These are phyloP conservation scores for Acromyrmex echinatior DNA, from an alignment of 1,140 invertebrate genomes.

Conservation along the genomic window DNA sequence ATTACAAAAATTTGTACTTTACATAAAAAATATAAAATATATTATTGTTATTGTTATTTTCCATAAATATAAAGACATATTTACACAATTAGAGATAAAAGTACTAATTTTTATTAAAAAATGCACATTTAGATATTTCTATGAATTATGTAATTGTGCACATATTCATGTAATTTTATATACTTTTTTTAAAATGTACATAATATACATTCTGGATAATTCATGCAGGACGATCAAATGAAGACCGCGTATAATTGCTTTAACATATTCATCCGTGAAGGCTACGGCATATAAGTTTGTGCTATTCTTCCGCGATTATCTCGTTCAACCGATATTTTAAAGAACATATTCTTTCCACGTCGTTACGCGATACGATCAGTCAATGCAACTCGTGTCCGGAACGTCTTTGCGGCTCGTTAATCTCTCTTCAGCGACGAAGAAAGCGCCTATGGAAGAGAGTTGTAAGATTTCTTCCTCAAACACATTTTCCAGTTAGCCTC, in stretches of 20 bases:
- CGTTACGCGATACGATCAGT: conserved; percentile 50
- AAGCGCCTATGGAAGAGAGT: background rate
- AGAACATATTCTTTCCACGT: conserved; percentile 34
- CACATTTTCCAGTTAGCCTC: background rate
- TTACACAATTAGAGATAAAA: no score
- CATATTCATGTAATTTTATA: no score
- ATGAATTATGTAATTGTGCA: no score
- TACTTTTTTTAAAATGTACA: background rate
- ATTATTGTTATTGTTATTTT: no score
- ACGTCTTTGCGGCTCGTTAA: conserved; percentile 46
- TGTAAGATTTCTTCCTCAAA: conserved; percentile 31
- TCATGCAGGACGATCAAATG: background rate
- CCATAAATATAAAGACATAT: no score
- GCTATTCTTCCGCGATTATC: conserved; percentile 16
- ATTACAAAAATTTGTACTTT: no score
- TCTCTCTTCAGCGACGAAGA: conserved; percentile 1
- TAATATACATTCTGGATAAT: background rate
- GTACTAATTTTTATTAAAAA: no score
- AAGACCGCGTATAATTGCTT: conserved; percentile 6
- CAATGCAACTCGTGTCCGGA: conserved; percentile 32
- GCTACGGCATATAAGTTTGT: background rate
- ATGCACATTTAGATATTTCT: no score
- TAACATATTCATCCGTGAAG: background rate
- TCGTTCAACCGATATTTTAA: conserved; percentile 15
- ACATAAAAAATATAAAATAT: no score